Evolutionary conservation across 2,113 vertebrate species (phyloP).

Genomic region (Nothobranchius kuhntae): DNA sequence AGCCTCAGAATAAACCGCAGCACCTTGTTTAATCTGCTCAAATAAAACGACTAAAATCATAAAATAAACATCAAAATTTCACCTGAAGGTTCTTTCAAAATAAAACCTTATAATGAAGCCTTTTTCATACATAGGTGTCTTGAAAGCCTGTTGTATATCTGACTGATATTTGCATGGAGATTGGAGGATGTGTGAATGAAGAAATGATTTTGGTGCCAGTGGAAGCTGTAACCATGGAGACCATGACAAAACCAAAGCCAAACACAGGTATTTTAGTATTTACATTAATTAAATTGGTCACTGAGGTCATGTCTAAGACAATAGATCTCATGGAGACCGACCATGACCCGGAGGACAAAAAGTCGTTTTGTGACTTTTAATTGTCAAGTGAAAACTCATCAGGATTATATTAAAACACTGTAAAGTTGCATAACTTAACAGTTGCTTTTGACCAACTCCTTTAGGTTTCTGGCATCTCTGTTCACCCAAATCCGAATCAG

Average conservation of each 20-base stretch:
- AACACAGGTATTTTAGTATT: not conserved
- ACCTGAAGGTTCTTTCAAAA: not conserved
- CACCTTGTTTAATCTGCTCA: not conserved
- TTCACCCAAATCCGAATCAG: conserved; percentile 29
- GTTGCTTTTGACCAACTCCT: conserved; percentile 6
- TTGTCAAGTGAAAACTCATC: too few relatives aligned
- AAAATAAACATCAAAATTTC: not conserved
- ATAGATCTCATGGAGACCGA: not conserved
- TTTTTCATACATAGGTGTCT: not conserved
- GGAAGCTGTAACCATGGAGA: conserved; percentile 42
- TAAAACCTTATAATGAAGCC: not conserved
- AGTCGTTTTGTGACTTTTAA: not conserved
- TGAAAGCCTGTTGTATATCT: not conserved
- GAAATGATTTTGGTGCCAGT: conserved; percentile 1
- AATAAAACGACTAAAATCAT: not conserved
- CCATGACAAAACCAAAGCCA: not conserved
- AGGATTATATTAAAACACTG: conserved; percentile 2
- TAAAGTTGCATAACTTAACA: conserved; percentile 34
- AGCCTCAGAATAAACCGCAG: not conserved
- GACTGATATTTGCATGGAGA: not conserved
- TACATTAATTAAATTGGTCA: too few relatives aligned
- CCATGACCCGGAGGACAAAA: not conserved
- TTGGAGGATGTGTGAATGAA: not conserved
- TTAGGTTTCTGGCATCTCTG: conserved; percentile 15
- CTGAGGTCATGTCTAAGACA: not conserved